A percentile compares a stretch with the other conserved stretches of the same genome.
These are phyloP conservation scores for Mus musculus DNA, from an alignment of 2,113 vertebrate genomes.

Conservation along the genomic window GRCm39 chr11:56376501-56377000, in stretches of 20 bases:
- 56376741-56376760: too few relatives aligned
- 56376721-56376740: accelerated
- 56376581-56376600: accelerated
- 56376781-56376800: not conserved
- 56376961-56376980: too few relatives aligned
- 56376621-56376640: not conserved
- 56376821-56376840: not conserved
- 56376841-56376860: not conserved
- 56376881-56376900: not conserved
- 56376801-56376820: not conserved
- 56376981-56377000: not conserved
- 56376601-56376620: not conserved
- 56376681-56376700: not conserved
- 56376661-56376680: not conserved
- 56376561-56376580: not conserved
- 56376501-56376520: not conserved
- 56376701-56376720: not conserved
- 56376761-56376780: not conserved
- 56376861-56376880: not conserved
- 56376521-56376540: slow-evolving; percentile 44
- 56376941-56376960: too few relatives aligned
- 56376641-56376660: not conserved
- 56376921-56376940: not conserved
- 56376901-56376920: not conserved
- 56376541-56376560: slow-evolving; percentile 5